Evolutionary conservation across 2,113 vertebrate genomes (phyloP).

Genomic region (Peromyscus polionotus): DNA sequence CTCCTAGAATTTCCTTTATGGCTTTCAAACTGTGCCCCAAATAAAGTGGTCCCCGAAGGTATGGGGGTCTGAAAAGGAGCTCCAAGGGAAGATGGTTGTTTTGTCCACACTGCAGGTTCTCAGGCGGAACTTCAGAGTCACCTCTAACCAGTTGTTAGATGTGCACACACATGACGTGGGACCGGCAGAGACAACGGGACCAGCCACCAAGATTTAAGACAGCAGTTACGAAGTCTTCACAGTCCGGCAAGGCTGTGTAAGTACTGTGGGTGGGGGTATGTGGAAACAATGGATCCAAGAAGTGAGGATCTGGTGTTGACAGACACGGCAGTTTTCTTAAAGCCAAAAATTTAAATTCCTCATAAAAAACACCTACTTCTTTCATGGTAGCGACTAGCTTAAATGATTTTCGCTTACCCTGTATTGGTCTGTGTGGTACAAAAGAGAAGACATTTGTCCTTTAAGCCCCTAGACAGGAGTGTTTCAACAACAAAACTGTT

Average conservation of each 20-base stretch:
- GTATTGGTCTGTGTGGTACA: background rate
- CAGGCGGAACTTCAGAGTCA: background rate
- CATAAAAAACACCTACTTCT: background rate
- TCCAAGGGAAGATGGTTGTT: background rate
- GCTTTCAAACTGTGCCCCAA: background rate
- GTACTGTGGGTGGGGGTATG: background rate
- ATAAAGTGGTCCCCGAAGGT: background rate
- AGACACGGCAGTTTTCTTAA: background rate
- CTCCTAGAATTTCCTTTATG: background rate
- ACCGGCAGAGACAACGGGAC: background rate
- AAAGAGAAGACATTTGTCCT: background rate
- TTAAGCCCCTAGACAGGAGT: background rate
- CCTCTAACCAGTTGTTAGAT: background rate
- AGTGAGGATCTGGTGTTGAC: background rate
- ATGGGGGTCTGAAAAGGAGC: background rate
- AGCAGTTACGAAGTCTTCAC: background rate
- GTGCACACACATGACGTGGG: background rate
- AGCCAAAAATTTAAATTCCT: background rate
- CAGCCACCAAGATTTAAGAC: background rate
- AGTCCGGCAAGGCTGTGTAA: background rate
- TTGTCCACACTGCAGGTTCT: background rate
- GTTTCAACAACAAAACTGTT: background rate
- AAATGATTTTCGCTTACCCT: background rate
- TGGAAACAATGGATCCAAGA: background rate
- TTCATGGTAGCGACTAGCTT: background rate